Conservation (phyloP, 2,888 invertebrate genomes). For the Cantharis nigra region DNA sequence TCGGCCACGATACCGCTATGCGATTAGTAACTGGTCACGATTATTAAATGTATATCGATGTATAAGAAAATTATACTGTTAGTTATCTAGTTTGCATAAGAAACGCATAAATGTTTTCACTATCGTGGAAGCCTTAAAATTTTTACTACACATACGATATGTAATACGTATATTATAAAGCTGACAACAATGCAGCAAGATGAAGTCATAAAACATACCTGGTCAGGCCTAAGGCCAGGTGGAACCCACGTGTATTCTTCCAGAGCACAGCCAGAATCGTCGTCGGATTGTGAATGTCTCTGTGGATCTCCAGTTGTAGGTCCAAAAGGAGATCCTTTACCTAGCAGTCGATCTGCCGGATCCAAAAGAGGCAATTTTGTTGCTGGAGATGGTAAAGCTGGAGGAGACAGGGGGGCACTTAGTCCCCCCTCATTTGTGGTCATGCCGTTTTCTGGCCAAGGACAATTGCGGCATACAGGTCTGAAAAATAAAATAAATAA, state of each 20-base stretch:
- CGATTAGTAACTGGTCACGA: conserved; percentile 22
- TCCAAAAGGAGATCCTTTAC: conserved; percentile 61
- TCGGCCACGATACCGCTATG: conserved; percentile 16
- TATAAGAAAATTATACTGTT: background rate
- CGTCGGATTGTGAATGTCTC: conserved; percentile 90
- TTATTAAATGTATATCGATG: conserved; percentile 5
- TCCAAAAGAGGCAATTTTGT: conserved; percentile 54
- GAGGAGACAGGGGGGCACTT: conserved; percentile 53
- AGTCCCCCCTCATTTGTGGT: conserved; percentile 58
- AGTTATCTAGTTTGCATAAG: conserved; percentile 2
- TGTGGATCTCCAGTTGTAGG: conserved; percentile 68
- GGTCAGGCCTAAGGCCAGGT: conserved; percentile 92
- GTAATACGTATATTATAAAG: background rate
- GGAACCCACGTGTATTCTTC: conserved; percentile 99
- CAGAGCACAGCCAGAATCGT: conserved; percentile 95
- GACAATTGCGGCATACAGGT: conserved; percentile 83
- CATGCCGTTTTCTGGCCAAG: conserved; percentile 62
- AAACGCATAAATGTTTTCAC: background rate
- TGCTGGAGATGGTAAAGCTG: conserved; percentile 52
- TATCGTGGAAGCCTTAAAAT: background rate
- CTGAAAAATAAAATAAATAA: conserved; percentile 60
- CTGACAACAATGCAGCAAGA: background rate
- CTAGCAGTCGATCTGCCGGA: conserved; percentile 62
- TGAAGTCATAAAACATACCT: conserved; percentile 65
- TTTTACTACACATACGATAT: background rate